phyloP scores from a whole-genome alignment of 2,113 vertebrate species.

The Pitta sordida region DNA sequence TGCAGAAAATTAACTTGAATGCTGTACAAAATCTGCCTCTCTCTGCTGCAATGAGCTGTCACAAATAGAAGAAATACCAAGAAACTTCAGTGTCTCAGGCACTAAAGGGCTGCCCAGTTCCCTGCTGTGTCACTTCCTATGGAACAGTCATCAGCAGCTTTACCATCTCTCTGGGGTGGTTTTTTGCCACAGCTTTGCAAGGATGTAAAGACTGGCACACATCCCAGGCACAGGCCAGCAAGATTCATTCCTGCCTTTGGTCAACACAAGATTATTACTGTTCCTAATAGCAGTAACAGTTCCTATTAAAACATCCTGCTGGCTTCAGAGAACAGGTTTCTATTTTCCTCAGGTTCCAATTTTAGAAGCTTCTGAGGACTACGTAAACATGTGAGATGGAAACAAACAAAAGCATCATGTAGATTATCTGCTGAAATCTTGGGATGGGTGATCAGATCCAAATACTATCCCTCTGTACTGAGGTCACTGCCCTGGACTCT shows the following conservation, averaged over 20 bases:
- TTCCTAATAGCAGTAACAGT: conserved; percentile 13
- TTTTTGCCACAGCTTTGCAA: not conserved
- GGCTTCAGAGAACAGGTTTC: not conserved
- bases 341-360: conserved; percentile 12
- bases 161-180: not conserved
- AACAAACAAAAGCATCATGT: not conserved
- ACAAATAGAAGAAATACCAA: not conserved
- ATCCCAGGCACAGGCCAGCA: not conserved
- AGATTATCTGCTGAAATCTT: not conserved
- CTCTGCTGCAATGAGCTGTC: not conserved
- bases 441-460: not conserved
- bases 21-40: fast-evolving
- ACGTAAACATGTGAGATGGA: not conserved
- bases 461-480: not conserved
- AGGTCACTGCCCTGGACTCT: not conserved
- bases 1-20: not conserved
- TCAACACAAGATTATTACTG: not conserved
- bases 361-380: conserved; percentile 7
- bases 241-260: not conserved
- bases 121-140: not conserved
- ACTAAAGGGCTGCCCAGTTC: not conserved
- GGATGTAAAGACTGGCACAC: not conserved
- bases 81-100: not conserved
- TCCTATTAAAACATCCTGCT: not conserved
- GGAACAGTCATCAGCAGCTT: not conserved